A percentile compares a stretch with the other conserved stretches of the same genome.
phyloP scores from a whole-genome alignment of 2,797 vertebrate genomes.

The Macroramphosus scolopax region DNA sequence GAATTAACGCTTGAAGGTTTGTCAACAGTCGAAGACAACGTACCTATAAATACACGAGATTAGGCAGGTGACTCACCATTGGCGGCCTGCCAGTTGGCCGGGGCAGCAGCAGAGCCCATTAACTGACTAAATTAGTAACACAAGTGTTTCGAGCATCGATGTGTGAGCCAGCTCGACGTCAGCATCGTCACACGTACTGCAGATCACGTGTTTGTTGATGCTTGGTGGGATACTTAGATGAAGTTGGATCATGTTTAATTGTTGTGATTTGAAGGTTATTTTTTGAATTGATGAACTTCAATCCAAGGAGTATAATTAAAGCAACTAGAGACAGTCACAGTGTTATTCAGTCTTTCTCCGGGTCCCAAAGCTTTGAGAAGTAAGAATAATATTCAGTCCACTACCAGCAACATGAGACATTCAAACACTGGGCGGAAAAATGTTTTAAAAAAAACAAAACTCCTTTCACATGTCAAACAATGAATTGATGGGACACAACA shows the following conservation, averaged over 20 bases:
- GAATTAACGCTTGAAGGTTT: slow-evolving; percentile 8
- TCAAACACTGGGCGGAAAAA: slow-evolving; percentile 35
- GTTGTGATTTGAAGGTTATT: too few relatives aligned
- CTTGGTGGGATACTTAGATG: neutral
- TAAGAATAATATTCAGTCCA: neutral
- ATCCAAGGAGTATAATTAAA: too few relatives aligned
- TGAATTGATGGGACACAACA: slow-evolving; percentile 42
- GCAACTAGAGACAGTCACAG: too few relatives aligned
- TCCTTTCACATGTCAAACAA: slow-evolving; percentile 60
- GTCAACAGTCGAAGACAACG: slow-evolving; percentile 18
- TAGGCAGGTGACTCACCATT: slow-evolving; percentile 7
- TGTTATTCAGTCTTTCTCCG: too few relatives aligned
- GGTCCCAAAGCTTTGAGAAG: neutral
- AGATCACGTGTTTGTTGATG: neutral
- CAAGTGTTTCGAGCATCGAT: slow-evolving; percentile 23
- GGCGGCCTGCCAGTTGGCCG: slow-evolving; percentile 44
- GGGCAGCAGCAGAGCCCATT: slow-evolving; percentile 28
- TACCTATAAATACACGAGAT: slow-evolving; percentile 36
- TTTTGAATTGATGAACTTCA: too few relatives aligned
- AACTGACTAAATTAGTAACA: slow-evolving; percentile 21
- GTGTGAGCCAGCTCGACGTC: slow-evolving; percentile 18
- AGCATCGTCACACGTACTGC: slow-evolving; percentile 21
- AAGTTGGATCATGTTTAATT: too few relatives aligned
- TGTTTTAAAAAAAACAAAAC: slow-evolving; percentile 33
- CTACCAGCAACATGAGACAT: slow-evolving; percentile 18